Evolutionary conservation across 2,797 vertebrate species (phyloP).

Genomic region (Denticeps clupeoides): DNA sequence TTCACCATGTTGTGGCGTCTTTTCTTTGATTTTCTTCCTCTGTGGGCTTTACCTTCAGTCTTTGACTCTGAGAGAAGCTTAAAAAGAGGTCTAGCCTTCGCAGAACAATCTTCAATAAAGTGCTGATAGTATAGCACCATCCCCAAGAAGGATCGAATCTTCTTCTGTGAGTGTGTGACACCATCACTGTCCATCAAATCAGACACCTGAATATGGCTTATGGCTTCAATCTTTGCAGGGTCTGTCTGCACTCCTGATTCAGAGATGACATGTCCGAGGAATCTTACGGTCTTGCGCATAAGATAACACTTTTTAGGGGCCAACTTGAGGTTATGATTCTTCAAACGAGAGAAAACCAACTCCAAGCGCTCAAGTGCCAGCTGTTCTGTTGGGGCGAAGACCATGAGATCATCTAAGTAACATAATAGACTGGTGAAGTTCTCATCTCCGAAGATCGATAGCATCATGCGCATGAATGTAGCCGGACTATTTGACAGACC

Average conservation of each 20-base stretch:
- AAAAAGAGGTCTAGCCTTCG: conserved; percentile 15
- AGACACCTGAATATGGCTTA: neutral
- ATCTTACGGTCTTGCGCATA: conserved; percentile 12
- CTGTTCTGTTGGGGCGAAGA: conserved; percentile 3
- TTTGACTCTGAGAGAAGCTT: conserved; percentile 4
- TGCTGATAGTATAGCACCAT: conserved; percentile 25
- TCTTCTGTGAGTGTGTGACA: conserved; percentile 10
- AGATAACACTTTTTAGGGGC: conserved; percentile 19
- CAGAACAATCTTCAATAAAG: conserved; percentile 17
- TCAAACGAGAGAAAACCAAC: conserved; percentile 1
- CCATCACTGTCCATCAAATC: conserved; percentile 12
- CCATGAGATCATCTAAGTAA: conserved; percentile 9
- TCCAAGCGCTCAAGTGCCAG: neutral
- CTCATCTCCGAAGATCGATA: conserved; percentile 2
- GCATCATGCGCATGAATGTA: conserved; percentile 2
- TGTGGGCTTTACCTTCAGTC: neutral
- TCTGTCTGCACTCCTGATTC: conserved; percentile 9
- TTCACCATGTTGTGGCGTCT: neutral
- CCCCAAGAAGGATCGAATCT: conserved; percentile 13
- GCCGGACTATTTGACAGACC: neutral
- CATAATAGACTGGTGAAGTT: conserved; percentile 2
- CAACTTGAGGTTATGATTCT: conserved; percentile 5
- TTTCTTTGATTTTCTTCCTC: neutral
- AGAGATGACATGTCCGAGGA: conserved; percentile 13
- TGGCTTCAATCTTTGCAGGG: conserved; percentile 16